Evolutionary conservation across 1,140 invertebrate species (phyloP), one percentile per base, ranked within the genome.

Genomic region (Babylonia areolata): DNA sequence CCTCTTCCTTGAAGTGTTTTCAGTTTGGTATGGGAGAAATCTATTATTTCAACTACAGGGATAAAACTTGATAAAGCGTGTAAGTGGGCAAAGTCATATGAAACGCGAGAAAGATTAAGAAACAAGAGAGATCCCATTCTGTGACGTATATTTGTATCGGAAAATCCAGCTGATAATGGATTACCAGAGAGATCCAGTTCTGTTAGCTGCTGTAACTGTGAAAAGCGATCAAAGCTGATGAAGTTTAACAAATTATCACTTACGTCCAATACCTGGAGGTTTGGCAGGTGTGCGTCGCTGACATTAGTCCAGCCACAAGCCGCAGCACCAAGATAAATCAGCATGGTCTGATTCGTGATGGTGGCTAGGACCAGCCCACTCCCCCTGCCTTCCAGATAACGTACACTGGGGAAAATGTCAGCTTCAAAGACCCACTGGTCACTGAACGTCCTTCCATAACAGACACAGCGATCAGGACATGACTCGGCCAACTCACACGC

Each of bases 381-480:
- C 5, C 80, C 80, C 31, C 35, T 85, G 37, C n/a, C 69, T 46
- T 54, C 40, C 51, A 51, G 17, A 46, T 81, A 81, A 58, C 80
- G 80, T 3, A 81, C 15, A 0, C n/a, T n/a, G n/a, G n/a, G n/a
- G n/a, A n/a, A n/a, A n/a, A n/a, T n/a, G n/a, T n/a, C n/a, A n/a
- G n/a, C 46, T 28, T 33, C 3, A 31, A 35, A 35, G 20, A 40
- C 12, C 23, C 69, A 37, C 28, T 39, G 51, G 3, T 42, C 69
- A 17, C 37, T 35, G 23, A 85, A 54, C 2, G 35, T n/a, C 28
- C 39, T 42, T 42, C 71, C 81, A 40, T 40, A 40, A 51, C 82
- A 88, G 6, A 40, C 35, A 39, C 82, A 88, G 33, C 20, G 71
- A 92, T 39, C 89, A 93, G 46, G 46, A 58, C 80, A 81, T 2